Conservation (phyloP, 2,797 vertebrate species). For the Acridotheres tristis region DNA sequence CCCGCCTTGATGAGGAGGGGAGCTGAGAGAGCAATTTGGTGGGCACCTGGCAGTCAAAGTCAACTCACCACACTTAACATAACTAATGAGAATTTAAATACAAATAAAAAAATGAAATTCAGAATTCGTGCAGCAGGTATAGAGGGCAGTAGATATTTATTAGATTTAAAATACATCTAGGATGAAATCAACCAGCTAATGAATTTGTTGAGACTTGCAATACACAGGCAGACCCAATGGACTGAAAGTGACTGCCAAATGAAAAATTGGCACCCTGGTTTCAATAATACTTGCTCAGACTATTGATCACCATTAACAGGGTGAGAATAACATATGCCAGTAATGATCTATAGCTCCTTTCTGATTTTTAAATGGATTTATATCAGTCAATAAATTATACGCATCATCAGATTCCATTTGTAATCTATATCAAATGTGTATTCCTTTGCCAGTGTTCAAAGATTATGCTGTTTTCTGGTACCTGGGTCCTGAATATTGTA, state of each 20-base stretch:
- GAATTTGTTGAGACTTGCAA: neutral
- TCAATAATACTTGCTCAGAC: neutral
- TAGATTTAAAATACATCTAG: neutral
- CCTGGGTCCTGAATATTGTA: neutral
- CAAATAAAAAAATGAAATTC: neutral
- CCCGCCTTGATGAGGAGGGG: neutral
- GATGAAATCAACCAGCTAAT: neutral
- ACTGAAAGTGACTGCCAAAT: neutral
- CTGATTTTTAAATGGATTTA: neutral
- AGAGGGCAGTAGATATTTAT: neutral
- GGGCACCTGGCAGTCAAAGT: neutral
- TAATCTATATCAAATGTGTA: neutral
- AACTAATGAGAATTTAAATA: neutral
- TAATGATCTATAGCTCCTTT: neutral
- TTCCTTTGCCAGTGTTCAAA: neutral
- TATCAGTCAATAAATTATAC: neutral
- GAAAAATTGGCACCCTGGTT: neutral
- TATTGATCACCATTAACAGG: neutral
- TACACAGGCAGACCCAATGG: neutral
- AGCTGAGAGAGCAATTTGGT: neutral
- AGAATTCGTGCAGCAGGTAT: neutral
- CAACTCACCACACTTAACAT: neutral
- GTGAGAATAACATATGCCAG: neutral
- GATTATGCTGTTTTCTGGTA: neutral
- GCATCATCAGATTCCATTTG: neutral